Conservation (phyloP, 2,797 vertebrate species). For the Malacoraja senta region DNA sequence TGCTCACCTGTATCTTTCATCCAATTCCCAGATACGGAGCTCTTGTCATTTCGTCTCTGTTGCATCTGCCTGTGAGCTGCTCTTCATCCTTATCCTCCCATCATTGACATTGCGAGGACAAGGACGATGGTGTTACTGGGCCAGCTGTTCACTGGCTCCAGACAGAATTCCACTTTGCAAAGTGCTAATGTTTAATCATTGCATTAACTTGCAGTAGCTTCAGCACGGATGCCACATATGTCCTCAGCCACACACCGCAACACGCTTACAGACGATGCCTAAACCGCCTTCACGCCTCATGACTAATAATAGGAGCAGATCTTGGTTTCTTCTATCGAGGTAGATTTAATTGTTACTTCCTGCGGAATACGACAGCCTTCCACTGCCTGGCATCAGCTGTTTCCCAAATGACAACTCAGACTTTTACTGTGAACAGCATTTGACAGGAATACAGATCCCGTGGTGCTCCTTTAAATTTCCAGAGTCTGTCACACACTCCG, state of each 20-base stretch:
- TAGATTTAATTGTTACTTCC: background rate
- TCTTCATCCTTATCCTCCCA: background rate
- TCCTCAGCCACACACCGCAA: background rate
- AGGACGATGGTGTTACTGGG: background rate
- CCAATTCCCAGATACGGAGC: background rate
- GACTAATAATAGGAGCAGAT: background rate
- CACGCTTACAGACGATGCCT: background rate
- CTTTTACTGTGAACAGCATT: conserved; percentile 21
- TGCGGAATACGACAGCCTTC: background rate
- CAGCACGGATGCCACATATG: no score
- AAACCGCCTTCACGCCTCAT: no score
- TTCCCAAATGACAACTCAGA: conserved; percentile 29
- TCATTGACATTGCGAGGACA: background rate
- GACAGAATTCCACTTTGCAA: background rate
- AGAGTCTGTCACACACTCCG: conserved; percentile 38
- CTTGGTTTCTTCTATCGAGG: background rate
- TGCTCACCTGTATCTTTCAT: background rate
- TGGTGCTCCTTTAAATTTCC: conserved; percentile 34
- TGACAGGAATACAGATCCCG: conserved; percentile 20
- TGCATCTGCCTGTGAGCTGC: background rate
- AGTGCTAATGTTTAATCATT: background rate
- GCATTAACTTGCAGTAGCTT: background rate
- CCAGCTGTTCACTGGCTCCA: background rate
- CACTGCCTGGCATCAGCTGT: background rate
- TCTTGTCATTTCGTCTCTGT: no score